Conservation (phyloP, 2,797 vertebrate species). For the Poecilia gillii region DNA sequence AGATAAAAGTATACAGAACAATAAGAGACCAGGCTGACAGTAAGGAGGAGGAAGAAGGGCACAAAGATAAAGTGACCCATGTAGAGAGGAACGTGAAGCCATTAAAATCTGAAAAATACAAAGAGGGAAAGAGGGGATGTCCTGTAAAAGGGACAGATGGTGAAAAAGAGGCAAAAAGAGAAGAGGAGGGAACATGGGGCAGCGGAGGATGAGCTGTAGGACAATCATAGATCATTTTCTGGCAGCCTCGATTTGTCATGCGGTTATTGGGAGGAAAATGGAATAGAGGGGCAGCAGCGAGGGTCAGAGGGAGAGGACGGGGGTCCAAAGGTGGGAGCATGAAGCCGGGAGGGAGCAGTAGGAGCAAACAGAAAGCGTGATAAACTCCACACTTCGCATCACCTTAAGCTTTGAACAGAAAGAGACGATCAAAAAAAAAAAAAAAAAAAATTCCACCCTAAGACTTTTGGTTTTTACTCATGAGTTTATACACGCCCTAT, state of each 20-base stretch:
- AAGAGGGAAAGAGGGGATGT: conserved; percentile 59
- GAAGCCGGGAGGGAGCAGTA: conserved; percentile 45
- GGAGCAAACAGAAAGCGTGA: conserved; percentile 50
- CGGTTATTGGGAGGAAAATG: conserved; percentile 77
- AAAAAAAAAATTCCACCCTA: neutral
- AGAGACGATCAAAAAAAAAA: conserved; percentile 20
- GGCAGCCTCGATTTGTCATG: conserved; percentile 77
- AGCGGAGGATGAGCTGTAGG: conserved; percentile 71
- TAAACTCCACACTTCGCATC: conserved; percentile 57
- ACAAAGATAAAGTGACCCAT: conserved; percentile 64
- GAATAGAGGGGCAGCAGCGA: conserved; percentile 66
- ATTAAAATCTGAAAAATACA: conserved; percentile 65
- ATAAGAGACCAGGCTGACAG: conserved; percentile 53
- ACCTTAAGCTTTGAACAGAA: conserved; percentile 45
- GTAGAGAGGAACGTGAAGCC: conserved; percentile 60
- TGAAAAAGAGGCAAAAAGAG: conserved; percentile 48
- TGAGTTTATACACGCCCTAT: neutral
- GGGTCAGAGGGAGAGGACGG: conserved; percentile 57
- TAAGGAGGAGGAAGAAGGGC: conserved; percentile 49
- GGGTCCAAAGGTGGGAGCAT: conserved; percentile 58
- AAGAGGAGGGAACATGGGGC: conserved; percentile 58
- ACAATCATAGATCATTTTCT: conserved; percentile 79
- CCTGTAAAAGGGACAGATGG: conserved; percentile 56
- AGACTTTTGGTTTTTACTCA: neutral
- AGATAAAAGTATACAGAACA: conserved; percentile 50